Conservation (phyloP, 2,113 vertebrate genomes). For the Oenanthe oenanthe region DNA sequence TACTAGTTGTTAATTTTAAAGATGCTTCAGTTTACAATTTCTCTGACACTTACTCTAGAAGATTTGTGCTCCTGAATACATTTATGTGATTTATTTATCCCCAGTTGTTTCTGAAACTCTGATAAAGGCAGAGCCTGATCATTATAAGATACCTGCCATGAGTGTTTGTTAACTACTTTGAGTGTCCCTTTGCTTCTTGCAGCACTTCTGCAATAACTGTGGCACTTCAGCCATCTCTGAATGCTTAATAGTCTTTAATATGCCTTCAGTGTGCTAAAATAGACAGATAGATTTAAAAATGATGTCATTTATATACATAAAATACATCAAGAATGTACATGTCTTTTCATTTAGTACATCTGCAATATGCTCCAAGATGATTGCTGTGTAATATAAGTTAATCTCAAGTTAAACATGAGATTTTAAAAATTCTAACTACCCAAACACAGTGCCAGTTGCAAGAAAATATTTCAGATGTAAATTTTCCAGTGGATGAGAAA, state of each 20-base stretch:
- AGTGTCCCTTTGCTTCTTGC: not conserved
- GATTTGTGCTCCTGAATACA: slow-evolving; percentile 57
- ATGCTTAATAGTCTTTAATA: not conserved
- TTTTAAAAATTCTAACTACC: not conserved
- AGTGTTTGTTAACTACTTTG: slow-evolving; percentile 32
- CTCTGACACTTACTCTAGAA: slow-evolving; percentile 27
- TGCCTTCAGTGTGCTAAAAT: not conserved
- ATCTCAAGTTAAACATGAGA: not conserved
- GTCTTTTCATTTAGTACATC: not conserved
- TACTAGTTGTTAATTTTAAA: slow-evolving; percentile 34
- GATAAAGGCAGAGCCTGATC: not conserved
- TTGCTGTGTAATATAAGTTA: not conserved
- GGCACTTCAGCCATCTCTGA: not conserved
- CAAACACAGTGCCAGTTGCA: not conserved
- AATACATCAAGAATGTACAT: not conserved
- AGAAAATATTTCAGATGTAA: not conserved
- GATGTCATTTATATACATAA: not conserved
- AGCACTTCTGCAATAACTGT: not conserved
- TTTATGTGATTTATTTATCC: slow-evolving; percentile 46
- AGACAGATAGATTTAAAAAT: not conserved
- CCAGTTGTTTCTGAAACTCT: slow-evolving; percentile 8
- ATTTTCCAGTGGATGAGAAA: not conserved
- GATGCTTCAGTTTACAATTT: not conserved
- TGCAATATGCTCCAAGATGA: not conserved
- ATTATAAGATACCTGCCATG: not conserved